These are phyloP conservation scores for Condylostylus longicornis DNA, from an alignment of 1,140 invertebrate genomes.

Conservation along the genomic window DNA sequence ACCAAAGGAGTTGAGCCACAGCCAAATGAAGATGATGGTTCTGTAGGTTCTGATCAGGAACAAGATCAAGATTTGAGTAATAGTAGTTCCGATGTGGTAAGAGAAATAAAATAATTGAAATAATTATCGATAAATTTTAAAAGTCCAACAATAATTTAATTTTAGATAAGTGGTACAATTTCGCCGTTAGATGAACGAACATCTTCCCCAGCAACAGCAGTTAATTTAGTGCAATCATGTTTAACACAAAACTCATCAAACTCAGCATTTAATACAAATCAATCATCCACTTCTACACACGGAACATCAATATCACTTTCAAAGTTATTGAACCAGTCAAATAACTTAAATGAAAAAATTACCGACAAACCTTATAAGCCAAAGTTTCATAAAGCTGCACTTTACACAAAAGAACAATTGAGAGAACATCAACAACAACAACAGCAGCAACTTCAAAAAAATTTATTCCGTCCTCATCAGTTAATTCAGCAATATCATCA, in stretches of 20 bases:
- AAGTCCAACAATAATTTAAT: not conserved
- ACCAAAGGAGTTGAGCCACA: slow-evolving; percentile 41
- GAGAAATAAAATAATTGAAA: slow-evolving; percentile 1
- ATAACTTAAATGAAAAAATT: not conserved
- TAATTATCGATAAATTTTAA: too few species aligned
- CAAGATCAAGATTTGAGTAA: slow-evolving; percentile 25
- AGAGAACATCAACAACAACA: slow-evolving; percentile 7
- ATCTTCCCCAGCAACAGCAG: slow-evolving; percentile 1
- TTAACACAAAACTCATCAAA: not conserved
- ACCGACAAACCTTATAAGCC: slow-evolving; percentile 50
- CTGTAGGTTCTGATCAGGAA: slow-evolving; percentile 37
- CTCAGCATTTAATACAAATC: not conserved
- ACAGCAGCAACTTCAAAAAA: slow-evolving; percentile 12
- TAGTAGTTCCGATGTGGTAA: slow-evolving; percentile 28
- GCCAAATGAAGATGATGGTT: slow-evolving; percentile 36
- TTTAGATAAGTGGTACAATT: slow-evolving; percentile 22
- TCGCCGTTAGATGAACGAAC: slow-evolving; percentile 23
- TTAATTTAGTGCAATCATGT: not conserved
- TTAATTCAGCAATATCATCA: not conserved
- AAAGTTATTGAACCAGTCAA: not conserved
- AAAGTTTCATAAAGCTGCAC: slow-evolving; percentile 53
- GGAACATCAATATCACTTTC: not conserved
- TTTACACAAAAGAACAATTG: slow-evolving; percentile 31
- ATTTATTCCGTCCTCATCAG: slow-evolving; percentile 5
- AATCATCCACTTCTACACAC: slow-evolving; percentile 11